These are phyloP conservation scores for Chunga burmeisteri DNA, from an alignment of 2,113 vertebrate species.

Conservation along the genomic window DNA sequence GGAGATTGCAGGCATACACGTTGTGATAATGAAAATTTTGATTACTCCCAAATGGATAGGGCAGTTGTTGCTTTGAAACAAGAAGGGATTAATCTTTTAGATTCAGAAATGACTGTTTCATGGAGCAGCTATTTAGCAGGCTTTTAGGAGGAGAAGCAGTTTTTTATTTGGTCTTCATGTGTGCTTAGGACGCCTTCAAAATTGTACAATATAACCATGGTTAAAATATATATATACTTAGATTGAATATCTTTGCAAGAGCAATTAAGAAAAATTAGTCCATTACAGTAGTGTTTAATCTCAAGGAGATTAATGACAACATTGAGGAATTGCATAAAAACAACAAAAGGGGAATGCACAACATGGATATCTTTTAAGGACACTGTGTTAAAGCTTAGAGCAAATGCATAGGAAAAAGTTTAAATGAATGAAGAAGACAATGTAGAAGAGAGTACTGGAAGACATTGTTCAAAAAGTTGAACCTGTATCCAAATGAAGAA, in stretches of 20 bases:
- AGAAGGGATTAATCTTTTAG: background rate
- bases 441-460: background rate
- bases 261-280: background rate
- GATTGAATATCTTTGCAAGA: background rate
- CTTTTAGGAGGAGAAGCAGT: background rate
- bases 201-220: background rate
- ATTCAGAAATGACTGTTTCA: background rate
- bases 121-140: background rate
- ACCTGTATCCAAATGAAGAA: background rate
- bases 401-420: background rate
- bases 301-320: background rate
- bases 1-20: background rate
- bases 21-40: background rate
- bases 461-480: background rate
- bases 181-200: background rate
- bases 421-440: background rate
- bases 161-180: background rate
- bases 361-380: background rate
- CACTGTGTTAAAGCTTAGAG: background rate
- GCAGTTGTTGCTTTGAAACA: background rate
- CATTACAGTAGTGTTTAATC: background rate
- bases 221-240: background rate
- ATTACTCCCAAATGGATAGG: background rate
- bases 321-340: background rate
- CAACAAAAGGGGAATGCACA: accelerated